phyloP scores from a whole-genome alignment of 2,888 invertebrate species.

The Trissonchulus sp. region DNA sequence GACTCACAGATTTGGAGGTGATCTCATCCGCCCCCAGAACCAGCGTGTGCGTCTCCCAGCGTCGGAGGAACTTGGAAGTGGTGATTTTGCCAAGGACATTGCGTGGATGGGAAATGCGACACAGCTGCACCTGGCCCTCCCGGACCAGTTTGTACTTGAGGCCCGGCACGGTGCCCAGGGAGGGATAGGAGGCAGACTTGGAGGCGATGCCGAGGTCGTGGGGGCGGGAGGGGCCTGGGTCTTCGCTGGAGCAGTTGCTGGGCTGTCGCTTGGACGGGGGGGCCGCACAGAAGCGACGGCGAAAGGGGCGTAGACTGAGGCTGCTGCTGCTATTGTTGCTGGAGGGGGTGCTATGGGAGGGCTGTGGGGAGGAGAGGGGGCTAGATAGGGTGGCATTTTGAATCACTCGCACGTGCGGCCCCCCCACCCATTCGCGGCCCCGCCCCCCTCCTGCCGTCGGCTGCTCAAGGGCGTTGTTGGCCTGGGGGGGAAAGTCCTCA shows the following conservation, averaged over 20 bases:
- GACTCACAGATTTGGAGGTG: slow-evolving; percentile 65
- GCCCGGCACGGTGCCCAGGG: slow-evolving; percentile 14
- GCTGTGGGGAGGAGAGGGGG: neutral
- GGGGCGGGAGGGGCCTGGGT: neutral
- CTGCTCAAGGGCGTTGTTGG: neutral
- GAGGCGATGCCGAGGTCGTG: neutral
- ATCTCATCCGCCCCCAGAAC: slow-evolving; percentile 65
- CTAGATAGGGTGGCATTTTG: neutral
- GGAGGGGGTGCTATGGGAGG: neutral
- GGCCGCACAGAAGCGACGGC: neutral
- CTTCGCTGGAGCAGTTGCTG: neutral
- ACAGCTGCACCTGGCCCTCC: slow-evolving; percentile 68
- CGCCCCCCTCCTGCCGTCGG: no score
- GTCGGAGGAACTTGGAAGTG: slow-evolving; percentile 67
- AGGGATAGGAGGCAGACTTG: slow-evolving; percentile 23
- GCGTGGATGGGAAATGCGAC: slow-evolving; percentile 69
- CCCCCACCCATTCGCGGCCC: no score
- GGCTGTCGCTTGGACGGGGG: neutral
- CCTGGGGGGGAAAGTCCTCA: neutral
- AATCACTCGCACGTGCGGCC: neutral
- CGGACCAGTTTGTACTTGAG: slow-evolving; percentile 62
- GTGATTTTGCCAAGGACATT: slow-evolving; percentile 72
- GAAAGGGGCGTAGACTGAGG: neutral
- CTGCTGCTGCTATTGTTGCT: neutral
- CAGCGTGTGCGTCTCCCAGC: slow-evolving; percentile 71